Evolutionary conservation across 2,113 vertebrate species (phyloP).

Genomic region (Rhabdomys dilectus): DNA sequence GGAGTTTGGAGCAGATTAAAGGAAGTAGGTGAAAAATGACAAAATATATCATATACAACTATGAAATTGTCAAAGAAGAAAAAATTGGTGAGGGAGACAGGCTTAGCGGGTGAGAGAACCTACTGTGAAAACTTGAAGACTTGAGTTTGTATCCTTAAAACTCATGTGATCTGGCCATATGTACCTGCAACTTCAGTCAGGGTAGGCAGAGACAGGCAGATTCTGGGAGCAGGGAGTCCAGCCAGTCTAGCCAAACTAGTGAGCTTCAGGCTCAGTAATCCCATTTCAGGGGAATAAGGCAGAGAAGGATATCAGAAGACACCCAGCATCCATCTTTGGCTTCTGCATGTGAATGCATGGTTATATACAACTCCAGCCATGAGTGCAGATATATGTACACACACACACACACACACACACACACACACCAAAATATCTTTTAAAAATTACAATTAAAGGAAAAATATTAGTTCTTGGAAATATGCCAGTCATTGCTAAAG

Average conservation of each 20-base stretch:
- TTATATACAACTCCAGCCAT: too few relatives aligned
- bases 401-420: background rate
- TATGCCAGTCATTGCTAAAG: background rate
- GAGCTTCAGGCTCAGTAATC: background rate
- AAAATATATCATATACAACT: background rate
- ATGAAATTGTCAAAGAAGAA: background rate
- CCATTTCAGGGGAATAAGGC: background rate
- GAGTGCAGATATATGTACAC: background rate
- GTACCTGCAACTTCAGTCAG: background rate
- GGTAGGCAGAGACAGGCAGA: background rate
- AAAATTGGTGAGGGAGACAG: too few relatives aligned
- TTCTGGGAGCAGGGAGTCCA: background rate
- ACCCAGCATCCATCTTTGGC: background rate
- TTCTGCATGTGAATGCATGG: too few relatives aligned
- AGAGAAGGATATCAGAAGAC: background rate
- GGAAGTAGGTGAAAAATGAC: background rate
- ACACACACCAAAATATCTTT: background rate
- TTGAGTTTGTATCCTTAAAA: background rate
- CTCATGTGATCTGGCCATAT: too few relatives aligned
- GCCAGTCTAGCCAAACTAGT: background rate
- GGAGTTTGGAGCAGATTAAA: background rate
- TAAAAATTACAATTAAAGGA: background rate
- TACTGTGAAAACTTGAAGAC: background rate
- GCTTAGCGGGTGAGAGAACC: background rate
- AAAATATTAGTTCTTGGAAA: background rate